Evolutionary conservation across 2,113 vertebrate species (phyloP), one percentile per base, ranked within the genome.

Genomic region (Drymodes brunneopygia): DNA sequence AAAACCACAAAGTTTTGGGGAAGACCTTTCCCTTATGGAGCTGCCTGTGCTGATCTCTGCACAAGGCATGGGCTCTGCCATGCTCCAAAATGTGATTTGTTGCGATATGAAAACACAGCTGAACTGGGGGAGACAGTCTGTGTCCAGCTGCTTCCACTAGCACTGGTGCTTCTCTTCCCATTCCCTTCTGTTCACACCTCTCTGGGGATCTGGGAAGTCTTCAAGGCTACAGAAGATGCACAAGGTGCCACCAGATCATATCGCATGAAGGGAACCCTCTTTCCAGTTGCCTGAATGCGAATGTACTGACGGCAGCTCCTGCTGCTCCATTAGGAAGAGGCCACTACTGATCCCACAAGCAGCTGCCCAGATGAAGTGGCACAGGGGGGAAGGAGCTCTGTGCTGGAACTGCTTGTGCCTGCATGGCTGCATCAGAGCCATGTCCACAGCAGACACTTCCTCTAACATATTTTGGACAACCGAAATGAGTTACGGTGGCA

Each of bases 351-450:
- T 67, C 18, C 53, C 42, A 67, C 4, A 38, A 16, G 25, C 40
- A 77, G 36, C 33, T 61, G 45, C 19, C 17, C 50, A 79, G 57
- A 90, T 0, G 1, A 72, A 35, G 24, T 14, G 53, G 38, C 48
- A 75, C 13, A 22, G 19, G 0, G 10, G 16, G 6, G 6, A 86
- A 82, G 29, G 15, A 86, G 51, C 15, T 66, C 15, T 40, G 22
- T 50, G 45, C 27, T 77, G 79, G 29, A 81, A 27, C 14, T 67
- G 35, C 40, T 60, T 22, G 1, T 1, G 3, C 12, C 2, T 8
- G 44, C 13, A 8, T 0, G 7, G 29, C 56, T 58, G n/a, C 2
- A 2, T 31, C 4, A 81, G 40, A 70, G 45, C 40, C n/a, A 16
- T 6, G 45, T 23, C 61, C 50, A 81, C 0, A 48, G 64, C 15